Evolutionary conservation across 2,113 vertebrate species (phyloP).

Genomic region (Aptenodytes forsteri): DNA sequence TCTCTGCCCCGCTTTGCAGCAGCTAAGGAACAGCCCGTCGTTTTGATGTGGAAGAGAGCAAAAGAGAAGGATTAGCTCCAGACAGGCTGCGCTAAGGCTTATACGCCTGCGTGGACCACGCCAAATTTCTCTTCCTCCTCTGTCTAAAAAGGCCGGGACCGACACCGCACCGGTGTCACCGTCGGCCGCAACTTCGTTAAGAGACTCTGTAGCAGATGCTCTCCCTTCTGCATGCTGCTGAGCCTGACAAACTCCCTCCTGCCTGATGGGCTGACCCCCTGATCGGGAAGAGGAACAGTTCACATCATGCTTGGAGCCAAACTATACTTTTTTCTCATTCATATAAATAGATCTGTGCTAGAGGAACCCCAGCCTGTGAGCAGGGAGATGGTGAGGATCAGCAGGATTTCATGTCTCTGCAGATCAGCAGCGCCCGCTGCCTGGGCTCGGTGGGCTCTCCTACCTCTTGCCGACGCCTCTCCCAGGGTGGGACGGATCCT

Average conservation of each 20-base stretch:
- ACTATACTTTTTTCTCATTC: neutral
- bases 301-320: neutral
- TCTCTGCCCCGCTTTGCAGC: neutral
- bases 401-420: neutral
- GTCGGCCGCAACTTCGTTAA: neutral
- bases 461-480: neutral
- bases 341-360: neutral
- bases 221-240: neutral
- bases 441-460: neutral
- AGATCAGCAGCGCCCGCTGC: neutral
- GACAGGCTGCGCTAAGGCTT: neutral
- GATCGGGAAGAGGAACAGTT: fast-evolving
- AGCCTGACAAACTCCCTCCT: neutral
- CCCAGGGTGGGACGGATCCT: neutral
- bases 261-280: fast-evolving
- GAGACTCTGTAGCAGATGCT: neutral
- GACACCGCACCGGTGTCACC: neutral
- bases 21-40: neutral
- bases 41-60: neutral
- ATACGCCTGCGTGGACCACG: neutral
- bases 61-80: neutral
- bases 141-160: neutral
- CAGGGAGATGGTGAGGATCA: neutral
- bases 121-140: neutral
- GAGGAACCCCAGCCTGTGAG: neutral